These are phyloP conservation scores for Saturnia pavonia DNA, from an alignment of 2,888 invertebrate species.

Conservation along the genomic window DNA sequence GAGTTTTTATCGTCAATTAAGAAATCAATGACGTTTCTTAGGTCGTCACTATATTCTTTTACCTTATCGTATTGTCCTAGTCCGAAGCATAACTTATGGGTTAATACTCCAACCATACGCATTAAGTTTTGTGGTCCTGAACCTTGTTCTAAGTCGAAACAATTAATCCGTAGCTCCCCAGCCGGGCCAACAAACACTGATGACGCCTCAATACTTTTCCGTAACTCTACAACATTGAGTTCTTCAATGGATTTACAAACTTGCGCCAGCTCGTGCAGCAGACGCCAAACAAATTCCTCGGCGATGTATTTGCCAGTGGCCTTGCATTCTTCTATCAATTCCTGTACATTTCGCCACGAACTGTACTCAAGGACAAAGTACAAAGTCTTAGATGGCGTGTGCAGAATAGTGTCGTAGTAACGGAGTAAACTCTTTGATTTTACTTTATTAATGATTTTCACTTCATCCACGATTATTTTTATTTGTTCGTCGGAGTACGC, in stretches of 20 bases:
- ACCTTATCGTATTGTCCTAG: slow-evolving; percentile 40
- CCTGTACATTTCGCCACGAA: slow-evolving; percentile 65
- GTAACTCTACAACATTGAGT: slow-evolving; percentile 53
- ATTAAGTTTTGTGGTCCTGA: slow-evolving; percentile 38
- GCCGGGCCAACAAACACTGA: slow-evolving; percentile 61
- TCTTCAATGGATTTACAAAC: slow-evolving; percentile 55
- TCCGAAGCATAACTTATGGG: slow-evolving; percentile 51
- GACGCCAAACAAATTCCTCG: slow-evolving; percentile 70
- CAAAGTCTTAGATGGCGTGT: slow-evolving; percentile 71
- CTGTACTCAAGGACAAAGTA: slow-evolving; percentile 74
- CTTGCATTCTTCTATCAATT: slow-evolving; percentile 58
- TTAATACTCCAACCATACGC: slow-evolving; percentile 61
- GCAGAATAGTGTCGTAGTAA: slow-evolving; percentile 73
- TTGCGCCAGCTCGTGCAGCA: slow-evolving; percentile 65
- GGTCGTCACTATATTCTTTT: slow-evolving; percentile 63
- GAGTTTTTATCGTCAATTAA: slow-evolving; percentile 58
- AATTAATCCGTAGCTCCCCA: slow-evolving; percentile 66
- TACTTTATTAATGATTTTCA: slow-evolving; percentile 67
- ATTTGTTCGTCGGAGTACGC: slow-evolving; percentile 68
- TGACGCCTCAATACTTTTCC: slow-evolving; percentile 55
- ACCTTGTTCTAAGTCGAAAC: slow-evolving; percentile 54
- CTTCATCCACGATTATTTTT: slow-evolving; percentile 69
- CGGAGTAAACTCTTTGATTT: slow-evolving; percentile 61
- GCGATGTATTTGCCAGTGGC: slow-evolving; percentile 56
- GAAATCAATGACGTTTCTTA: slow-evolving; percentile 61